These are phyloP conservation scores for Alaudala cheleensis DNA, from an alignment of 2,113 vertebrate genomes.

Conservation along the genomic window DNA sequence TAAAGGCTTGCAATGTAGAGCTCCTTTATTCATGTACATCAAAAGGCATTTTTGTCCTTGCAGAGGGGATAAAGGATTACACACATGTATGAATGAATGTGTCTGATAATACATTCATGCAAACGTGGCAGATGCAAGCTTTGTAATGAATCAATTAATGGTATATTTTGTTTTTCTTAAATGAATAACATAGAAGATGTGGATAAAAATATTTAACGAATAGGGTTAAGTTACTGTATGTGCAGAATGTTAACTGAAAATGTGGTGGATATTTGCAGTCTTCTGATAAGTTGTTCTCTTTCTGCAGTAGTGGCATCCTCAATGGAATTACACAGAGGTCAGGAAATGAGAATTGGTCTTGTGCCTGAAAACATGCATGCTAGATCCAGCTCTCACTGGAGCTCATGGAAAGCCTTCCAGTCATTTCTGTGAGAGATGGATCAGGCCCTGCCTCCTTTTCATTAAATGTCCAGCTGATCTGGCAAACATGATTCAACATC, in stretches of 20 bases:
- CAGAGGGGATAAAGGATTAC: neutral
- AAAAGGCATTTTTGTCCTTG: neutral
- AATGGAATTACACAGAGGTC: neutral
- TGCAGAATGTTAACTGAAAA: neutral
- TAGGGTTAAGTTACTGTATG: neutral
- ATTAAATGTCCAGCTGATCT: constrained; percentile 45
- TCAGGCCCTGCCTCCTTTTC: constrained; percentile 17
- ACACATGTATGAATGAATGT: neutral
- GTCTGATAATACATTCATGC: neutral
- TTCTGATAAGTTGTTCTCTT: neutral
- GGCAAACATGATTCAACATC: neutral
- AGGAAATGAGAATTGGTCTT: constrained; percentile 55
- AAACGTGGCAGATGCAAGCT: neutral
- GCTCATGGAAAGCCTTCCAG: neutral
- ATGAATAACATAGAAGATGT: neutral
- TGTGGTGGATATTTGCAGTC: neutral
- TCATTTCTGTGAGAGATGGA: neutral
- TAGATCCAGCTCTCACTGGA: neutral
- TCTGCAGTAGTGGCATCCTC: neutral
- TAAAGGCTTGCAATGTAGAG: neutral
- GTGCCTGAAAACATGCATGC: constrained; percentile 16
- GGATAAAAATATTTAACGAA: neutral
- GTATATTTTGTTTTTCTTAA: neutral
- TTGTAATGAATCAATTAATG: neutral
- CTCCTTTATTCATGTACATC: neutral